Base-by-base conservation (phyloP, 2,113 vertebrate species). In the Clarias magur region DNA sequence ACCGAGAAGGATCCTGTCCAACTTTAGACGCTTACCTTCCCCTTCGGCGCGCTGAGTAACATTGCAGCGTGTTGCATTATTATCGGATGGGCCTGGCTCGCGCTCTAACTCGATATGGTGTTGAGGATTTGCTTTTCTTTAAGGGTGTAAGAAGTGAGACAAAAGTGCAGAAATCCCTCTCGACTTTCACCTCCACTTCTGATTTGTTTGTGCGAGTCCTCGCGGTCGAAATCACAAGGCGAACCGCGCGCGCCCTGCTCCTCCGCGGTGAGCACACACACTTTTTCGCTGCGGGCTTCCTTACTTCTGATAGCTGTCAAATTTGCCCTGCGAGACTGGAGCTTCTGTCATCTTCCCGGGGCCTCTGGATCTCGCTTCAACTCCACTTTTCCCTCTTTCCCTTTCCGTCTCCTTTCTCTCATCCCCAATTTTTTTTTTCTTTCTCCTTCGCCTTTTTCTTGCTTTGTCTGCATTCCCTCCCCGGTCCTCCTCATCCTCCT, bases 251-350 rank as follows among this genome's bases (percentile, higher is more conserved):
- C 86, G 89, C 56, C 91, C 92, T 94, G 94, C 48, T 67, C 68
- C 95, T 95, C 90, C 76, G 91, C 93, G 92, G 95, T 93, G 92
- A 92, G 94, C 92, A 88, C 93, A 94, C 93, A 93, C 93, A 93
- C 93, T 59, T 62, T 95, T 93, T 94, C 93, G 94, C 94, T 95
- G 94, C 93, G 93, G 95, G 95, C 95, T 95, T 92, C 94, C 95
- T 93, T 90, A 95, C 94, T 95, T 96, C 95, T 95, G 94, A 95
- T 93, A 94, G 93, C 95, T 95, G 95, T 95, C 95, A 95, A 95
- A 95, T 93, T 93, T 93, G 92, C 94, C 94, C 94, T 94, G 92
- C 89, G 94, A 95, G 94, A 95, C 93, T 89, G 92, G 93, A 92
- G 91, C 93, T 92, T 91, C 94, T 95, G 94, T 95, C 95, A 94